Evolutionary conservation across 2,797 vertebrate genomes (phyloP), one percentile per base, ranked within the genome.

Genomic region (Lepidocolaptes lacrymiger): DNA sequence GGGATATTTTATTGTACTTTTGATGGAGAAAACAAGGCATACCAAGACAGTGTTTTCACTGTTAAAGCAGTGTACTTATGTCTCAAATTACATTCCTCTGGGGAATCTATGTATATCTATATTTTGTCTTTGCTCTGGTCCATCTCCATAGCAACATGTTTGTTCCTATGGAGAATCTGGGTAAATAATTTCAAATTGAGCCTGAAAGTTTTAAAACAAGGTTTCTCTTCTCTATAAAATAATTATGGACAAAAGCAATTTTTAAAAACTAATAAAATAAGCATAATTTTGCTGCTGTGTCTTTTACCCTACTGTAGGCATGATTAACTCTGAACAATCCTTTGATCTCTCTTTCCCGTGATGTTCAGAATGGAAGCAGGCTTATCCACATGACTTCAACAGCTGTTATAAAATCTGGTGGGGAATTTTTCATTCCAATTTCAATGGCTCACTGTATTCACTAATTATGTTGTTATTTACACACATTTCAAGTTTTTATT

Each of bases 111-210:
- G 79, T 95, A 66, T 72, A 85, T 91, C 91, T 97, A 88, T 90
- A 96, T 94, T 97, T 96, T 97, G 76, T 80, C 77, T 93, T 91
- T 89, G 58, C 69, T 56, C 76, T 89, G 39, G 55, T 91, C 73
- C 85, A 97, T 98, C 97, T 94, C 97, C 96, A 97, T 96, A 93
- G 97, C 91, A 97, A 98, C 93, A 34, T 77, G 30, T 85, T 97
- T 97, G 92, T 95, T 98, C 84, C 92, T 96, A 92, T 77, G 72
- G 93, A 97, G 93, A 96, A 96, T 82, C 71, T 85, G 93, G 82
- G 72, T 59, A 89, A 96, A 96, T 82, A 94, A 84, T 81, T 96
- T 89, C 66, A 93, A 96, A 85, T 23, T 95, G 86, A 97, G 75
- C 77, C 92, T 92, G 89, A 94, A 95, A 93, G 89, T 94, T 97